Evolutionary conservation across 2,888 invertebrate species (phyloP), one percentile per base, ranked within the genome.

Genomic region (Brachylomia viminalis): DNA sequence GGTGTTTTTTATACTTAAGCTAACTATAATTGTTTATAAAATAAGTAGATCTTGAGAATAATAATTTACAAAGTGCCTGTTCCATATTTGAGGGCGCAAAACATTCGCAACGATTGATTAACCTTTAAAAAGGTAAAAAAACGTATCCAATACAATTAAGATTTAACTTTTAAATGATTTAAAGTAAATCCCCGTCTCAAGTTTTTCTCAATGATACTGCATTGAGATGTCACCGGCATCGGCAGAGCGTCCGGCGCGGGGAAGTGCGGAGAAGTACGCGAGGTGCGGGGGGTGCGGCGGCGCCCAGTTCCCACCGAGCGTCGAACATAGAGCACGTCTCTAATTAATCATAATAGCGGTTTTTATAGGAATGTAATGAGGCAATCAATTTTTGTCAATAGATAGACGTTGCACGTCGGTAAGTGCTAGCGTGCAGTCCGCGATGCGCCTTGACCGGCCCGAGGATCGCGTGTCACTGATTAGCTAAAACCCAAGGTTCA

Each of bases 381-480:
- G 80, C 72, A 84, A 82, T 82, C 78, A 78, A 78, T 84, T 77
- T 82, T 82, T 86, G 87, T 88, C 87, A 83, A 86, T 83, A 72
- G 75, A 77, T 73, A 66, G 66, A 54, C 42, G 64, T 59, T 66
- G 69, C 69, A 75, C 65, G 72, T 71, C 70, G 45, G 45, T 76
- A 54, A 47, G 79, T 77, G 71, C 38, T 77, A 47, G 70, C 75
- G 69, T 73, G 69, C 85, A 67, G n/a, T 30, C 23, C 23, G 80
- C 70, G 75, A 76, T 47, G 80, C 75, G 78, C 85, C 84, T 85
- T 86, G 86, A 85, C 85, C 87, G 80, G 83, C 77, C 65, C 17
- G 27, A 13, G 77, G 30, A 59, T 88, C 83, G 87, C 88, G 88
- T 88, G 87, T 42, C 79, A 42, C 65, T 87, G 86, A 87, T 78